Percentiles rank a stretch among this genome's conserved stretches.
Evolutionary conservation across 1,140 invertebrate species (phyloP).

Genomic region (Drosophila cardini): DNA sequence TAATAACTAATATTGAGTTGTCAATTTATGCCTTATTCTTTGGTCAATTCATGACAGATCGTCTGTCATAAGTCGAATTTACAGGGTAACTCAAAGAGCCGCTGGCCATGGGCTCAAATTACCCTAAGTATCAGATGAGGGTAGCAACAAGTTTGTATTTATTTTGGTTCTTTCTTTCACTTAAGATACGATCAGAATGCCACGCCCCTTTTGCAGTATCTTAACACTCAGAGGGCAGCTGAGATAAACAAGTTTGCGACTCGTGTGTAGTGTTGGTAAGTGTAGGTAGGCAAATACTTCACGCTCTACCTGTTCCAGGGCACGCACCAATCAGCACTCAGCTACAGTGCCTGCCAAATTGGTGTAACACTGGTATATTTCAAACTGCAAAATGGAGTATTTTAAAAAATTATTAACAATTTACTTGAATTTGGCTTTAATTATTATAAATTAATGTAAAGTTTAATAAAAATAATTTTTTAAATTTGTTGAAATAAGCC

Average conservation of each 20-base stretch:
- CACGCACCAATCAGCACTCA: conserved; percentile 32
- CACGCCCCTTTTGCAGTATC: conserved; percentile 36
- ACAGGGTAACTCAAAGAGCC: background rate
- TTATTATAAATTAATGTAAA: no score
- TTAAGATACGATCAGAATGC: conserved; percentile 9
- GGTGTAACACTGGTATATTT: background rate
- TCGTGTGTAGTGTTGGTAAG: background rate
- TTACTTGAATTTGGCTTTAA: no score
- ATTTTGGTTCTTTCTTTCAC: background rate
- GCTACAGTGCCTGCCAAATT: conserved; percentile 23
- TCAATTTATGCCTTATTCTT: conserved; percentile 33
- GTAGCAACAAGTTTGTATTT: conserved; percentile 23
- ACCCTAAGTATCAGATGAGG: conserved; percentile 32
- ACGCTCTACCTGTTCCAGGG: conserved; percentile 42
- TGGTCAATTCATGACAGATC: conserved; percentile 41
- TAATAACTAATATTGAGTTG: conserved; percentile 31
- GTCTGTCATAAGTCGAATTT: conserved; percentile 27
- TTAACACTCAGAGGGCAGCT: conserved; percentile 28
- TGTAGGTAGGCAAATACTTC: conserved; percentile 35
- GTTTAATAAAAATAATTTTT: background rate
- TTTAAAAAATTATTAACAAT: no score
- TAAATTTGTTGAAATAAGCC: background rate
- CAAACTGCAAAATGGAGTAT: conserved; percentile 10
- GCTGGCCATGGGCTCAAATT: conserved; percentile 33
- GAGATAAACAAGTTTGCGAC: conserved; percentile 24